Percentiles rank a stretch among this genome's conserved stretches.
Conservation (phyloP, 1,140 invertebrate species). For the Chrysomallon squamiferum region DNA sequence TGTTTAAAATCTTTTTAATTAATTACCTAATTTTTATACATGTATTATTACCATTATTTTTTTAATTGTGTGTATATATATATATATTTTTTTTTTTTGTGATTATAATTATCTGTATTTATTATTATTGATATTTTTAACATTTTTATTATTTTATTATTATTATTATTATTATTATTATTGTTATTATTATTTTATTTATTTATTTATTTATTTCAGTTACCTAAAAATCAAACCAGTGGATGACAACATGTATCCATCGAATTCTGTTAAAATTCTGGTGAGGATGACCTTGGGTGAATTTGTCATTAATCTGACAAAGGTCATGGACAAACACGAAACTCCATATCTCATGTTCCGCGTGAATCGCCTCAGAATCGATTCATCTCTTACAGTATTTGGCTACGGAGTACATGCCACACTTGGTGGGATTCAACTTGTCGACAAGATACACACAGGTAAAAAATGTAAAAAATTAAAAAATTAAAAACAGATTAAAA, state of each 20-base stretch:
- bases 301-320: constrained; percentile 69
- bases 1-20: too few relatives aligned
- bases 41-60: too few relatives aligned
- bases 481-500: too few relatives aligned
- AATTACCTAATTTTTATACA: too few relatives aligned
- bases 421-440: constrained; percentile 75
- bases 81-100: too few relatives aligned
- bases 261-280: constrained; percentile 76
- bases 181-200: too few relatives aligned
- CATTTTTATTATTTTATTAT: too few relatives aligned
- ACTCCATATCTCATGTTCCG: constrained; percentile 75
- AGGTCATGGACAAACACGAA: constrained; percentile 65
- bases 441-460: constrained; percentile 81
- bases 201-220: constrained; percentile 49
- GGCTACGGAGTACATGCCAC: constrained; percentile 80
- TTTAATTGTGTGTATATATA: too few relatives aligned
- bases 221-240: constrained; percentile 81
- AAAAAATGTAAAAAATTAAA: constrained; percentile 3
- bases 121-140: too few relatives aligned
- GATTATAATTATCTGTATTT: too few relatives aligned
- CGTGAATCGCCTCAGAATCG: constrained; percentile 74
- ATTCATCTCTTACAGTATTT: constrained; percentile 76
- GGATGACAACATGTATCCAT: constrained; percentile 82
- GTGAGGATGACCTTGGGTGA: constrained; percentile 78
- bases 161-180: too few relatives aligned